Base-by-base conservation (phyloP, 2,113 vertebrate species). In the Chitala chitala region DNA sequence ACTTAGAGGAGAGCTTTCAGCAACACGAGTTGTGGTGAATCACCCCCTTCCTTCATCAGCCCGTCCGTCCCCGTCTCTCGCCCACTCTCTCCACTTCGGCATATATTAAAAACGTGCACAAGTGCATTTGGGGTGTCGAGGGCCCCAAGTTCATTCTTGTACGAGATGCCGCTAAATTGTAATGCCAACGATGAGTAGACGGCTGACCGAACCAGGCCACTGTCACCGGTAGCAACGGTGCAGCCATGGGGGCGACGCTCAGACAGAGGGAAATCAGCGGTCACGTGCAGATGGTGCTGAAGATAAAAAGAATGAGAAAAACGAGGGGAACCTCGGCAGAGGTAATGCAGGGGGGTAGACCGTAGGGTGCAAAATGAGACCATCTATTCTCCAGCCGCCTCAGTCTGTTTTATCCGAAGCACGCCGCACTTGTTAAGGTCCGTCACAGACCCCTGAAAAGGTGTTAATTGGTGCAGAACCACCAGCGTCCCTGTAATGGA, bases 221-320 rank as follows among this genome's bases (percentile, higher is more conserved):
- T 38, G n/a, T n/a, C n/a, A n/a, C n/a, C n/a, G n/a, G n/a, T n/a
- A n/a, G n/a, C n/a, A n/a, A 65, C 42, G 20, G 15, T 42, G 13
- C 38, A 44, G 63, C 2, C n/a, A 42, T n/a, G 3, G 33, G 63
- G 17, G 9, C 36, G 20, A 51, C 48, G 20, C 1, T 31, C 61
- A 38, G 61, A 17, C 69, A 55, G 24, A 38, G 7, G 44, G 48
- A 69, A 69, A 69, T 69, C 44, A 50, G 4, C 66, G n/a, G 6
- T 48, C 26, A 20, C 48, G 48, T 20, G 48, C 20, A 20, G 48
- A 10, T 10, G 2, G 7, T 51, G 48, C 48, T 22, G 24, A 24
- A n/a, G 54, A 56, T 15, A 56, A 7, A 24, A 56, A 22, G 54
- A 56, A 22, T n/a, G 7, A 56, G n/a, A 20, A 55, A 7, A 55